Percentiles rank a stretch among this genome's conserved stretches.
phyloP scores from a whole-genome alignment of 2,888 invertebrate genomes.

The Hydraecia micacea region DNA sequence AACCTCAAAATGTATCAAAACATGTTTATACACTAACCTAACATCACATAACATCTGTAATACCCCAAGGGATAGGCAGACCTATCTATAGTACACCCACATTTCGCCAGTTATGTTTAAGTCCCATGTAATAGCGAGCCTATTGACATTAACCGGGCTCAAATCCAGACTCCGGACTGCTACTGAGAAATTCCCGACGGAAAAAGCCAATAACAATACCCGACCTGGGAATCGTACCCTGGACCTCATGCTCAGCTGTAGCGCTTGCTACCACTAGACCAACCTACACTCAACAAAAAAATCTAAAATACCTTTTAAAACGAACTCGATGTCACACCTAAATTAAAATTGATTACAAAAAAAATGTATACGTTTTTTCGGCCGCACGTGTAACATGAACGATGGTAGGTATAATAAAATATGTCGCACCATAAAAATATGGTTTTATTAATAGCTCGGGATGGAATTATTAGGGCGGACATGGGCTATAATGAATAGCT shows the following conservation, averaged over 20 bases:
- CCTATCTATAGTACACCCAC: not conserved
- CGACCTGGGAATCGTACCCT: not conserved
- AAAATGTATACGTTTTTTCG: conserved; percentile 62
- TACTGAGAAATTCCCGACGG: not conserved
- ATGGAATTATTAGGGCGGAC: conserved; percentile 75
- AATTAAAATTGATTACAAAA: conserved; percentile 68
- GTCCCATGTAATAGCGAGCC: not conserved
- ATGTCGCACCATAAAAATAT: conserved; percentile 77
- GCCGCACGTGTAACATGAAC: conserved; percentile 73
- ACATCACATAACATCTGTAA: not conserved
- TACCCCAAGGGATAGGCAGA: not conserved
- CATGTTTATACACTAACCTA: not conserved
- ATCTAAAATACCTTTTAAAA: conserved; percentile 18
- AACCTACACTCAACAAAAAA: conserved; percentile 1
- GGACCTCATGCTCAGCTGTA: not conserved
- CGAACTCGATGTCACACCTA: conserved; percentile 48
- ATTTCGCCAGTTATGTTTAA: not conserved
- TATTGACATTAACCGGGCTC: not conserved
- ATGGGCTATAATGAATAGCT: conserved; percentile 64
- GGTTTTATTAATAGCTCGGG: conserved; percentile 76
- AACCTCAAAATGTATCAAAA: conserved; percentile 16
- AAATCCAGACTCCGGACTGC: not conserved
- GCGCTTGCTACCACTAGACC: not conserved
- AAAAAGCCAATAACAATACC: not conserved
- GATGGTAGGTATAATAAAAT: conserved; percentile 77